Evolutionary conservation across 2,113 vertebrate species (phyloP).

Genomic region (Prinia subflava): DNA sequence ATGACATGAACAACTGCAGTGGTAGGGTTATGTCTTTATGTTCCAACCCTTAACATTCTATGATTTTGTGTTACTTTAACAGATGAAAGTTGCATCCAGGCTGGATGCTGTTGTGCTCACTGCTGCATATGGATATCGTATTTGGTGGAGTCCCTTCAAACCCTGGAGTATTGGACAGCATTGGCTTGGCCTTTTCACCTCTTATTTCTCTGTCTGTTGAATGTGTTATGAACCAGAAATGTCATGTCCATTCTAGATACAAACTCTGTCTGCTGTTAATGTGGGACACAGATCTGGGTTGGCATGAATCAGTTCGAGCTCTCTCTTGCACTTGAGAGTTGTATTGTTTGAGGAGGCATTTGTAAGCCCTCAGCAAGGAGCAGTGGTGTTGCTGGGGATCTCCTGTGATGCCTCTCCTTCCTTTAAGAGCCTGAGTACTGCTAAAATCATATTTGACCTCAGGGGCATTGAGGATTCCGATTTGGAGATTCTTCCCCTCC

Average conservation of each 20-base stretch:
- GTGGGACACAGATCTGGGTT: background rate
- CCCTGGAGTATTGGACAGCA: background rate
- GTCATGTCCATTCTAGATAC: background rate
- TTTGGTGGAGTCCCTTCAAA: background rate
- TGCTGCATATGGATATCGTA: background rate
- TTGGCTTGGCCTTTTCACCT: background rate
- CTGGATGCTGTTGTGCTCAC: background rate
- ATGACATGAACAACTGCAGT: background rate
- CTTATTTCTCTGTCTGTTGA: background rate
- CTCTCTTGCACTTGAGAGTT: background rate
- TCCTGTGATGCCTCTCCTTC: background rate
- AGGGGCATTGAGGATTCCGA: background rate
- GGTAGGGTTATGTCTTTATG: background rate
- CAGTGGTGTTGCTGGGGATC: background rate
- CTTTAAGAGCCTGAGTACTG: background rate
- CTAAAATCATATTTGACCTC: background rate
- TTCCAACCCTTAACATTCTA: background rate
- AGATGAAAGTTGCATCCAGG: background rate
- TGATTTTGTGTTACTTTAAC: background rate
- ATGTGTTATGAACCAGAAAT: background rate
- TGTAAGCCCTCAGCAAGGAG: background rate
- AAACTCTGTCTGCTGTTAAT: background rate
- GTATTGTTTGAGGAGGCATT: background rate
- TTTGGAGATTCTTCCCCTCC: background rate
- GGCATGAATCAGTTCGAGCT: background rate